Conservation (phyloP, 2,113 vertebrate genomes). For the Hippolais icterina region DNA sequence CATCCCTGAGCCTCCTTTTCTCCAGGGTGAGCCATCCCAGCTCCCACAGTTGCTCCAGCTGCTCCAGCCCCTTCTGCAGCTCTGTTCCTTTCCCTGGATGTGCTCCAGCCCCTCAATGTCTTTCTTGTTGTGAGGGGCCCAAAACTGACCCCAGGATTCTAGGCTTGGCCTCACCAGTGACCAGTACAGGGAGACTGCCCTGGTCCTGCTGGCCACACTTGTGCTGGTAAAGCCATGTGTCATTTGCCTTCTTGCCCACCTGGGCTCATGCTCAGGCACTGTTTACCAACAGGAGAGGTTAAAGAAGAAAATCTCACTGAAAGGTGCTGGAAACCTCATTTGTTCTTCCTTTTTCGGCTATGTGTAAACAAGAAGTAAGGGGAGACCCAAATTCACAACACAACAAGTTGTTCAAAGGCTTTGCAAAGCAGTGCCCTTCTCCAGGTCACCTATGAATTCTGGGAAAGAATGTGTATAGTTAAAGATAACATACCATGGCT, state of each 20-base stretch:
- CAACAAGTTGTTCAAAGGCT: neutral
- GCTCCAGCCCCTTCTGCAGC: neutral
- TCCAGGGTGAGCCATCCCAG: neutral
- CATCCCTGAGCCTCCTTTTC: neutral
- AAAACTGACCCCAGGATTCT: neutral
- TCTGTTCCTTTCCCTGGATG: neutral
- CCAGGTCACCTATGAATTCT: neutral
- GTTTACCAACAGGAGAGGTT: neutral
- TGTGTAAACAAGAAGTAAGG: neutral
- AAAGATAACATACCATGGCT: accelerated
- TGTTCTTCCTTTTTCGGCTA: neutral
- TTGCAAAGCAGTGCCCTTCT: neutral
- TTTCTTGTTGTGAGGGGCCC: neutral
- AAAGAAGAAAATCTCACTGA: neutral
- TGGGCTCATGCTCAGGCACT: neutral
- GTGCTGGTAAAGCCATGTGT: neutral
- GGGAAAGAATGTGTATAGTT: neutral
- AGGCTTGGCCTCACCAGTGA: neutral
- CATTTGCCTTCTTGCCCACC: neutral
- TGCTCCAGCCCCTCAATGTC: neutral
- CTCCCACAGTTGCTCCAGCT: neutral
- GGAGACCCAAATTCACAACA: neutral
- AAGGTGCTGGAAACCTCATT: neutral
- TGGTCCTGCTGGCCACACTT: neutral
- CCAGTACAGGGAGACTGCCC: neutral